Evolutionary conservation across 2,797 vertebrate genomes (phyloP).

Genomic region (Cyprinodon diabolis): DNA sequence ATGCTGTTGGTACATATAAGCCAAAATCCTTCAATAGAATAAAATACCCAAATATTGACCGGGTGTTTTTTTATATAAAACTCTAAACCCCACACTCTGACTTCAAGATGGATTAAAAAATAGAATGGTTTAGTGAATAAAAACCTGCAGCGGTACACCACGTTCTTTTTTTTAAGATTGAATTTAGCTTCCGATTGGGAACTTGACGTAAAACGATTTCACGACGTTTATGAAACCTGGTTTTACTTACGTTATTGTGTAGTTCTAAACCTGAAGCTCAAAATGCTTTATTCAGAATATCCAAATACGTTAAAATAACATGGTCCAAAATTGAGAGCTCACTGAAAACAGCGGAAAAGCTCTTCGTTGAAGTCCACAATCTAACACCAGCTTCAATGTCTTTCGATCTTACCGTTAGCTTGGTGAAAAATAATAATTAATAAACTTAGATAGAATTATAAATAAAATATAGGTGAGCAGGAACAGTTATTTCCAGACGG

Average conservation of each 20-base stretch:
- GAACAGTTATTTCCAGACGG: neutral
- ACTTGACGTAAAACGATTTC: neutral
- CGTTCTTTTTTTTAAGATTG: slow-evolving; percentile 7
- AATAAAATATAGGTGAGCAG: neutral
- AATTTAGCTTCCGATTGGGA: neutral
- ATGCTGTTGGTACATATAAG: neutral
- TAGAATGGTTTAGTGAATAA: neutral
- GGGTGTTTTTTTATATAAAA: neutral
- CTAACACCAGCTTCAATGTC: neutral
- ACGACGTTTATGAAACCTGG: neutral
- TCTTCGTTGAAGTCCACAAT: neutral
- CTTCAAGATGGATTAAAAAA: neutral
- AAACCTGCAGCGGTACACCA: slow-evolving; percentile 9
- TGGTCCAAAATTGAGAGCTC: neutral
- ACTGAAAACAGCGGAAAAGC: neutral
- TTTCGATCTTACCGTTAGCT: neutral
- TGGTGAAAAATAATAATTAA: neutral
- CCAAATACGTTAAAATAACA: neutral
- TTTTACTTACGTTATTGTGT: neutral
- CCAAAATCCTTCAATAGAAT: too few relatives aligned
- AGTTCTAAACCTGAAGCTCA: neutral
- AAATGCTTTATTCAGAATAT: too few relatives aligned
- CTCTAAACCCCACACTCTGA: neutral
- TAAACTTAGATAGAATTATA: neutral
- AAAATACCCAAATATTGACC: neutral